phyloP scores from a whole-genome alignment of 2,797 vertebrate species.

The Lagorchestes hirsutus region DNA sequence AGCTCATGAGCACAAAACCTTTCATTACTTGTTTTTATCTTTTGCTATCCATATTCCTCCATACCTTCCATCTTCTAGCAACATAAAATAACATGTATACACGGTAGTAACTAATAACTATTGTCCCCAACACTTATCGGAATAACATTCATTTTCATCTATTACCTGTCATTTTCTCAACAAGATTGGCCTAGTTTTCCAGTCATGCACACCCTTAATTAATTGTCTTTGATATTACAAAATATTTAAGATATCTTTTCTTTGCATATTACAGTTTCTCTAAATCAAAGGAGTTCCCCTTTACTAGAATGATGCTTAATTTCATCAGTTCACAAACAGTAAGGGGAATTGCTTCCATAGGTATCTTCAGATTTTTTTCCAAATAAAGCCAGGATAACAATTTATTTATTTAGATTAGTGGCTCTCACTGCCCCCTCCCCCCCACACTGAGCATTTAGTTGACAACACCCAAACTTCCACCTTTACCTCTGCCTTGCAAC shows the following conservation, averaged over 20 bases:
- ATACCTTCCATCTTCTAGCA: conserved; percentile 78
- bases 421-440: background rate
- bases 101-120: conserved; percentile 71
- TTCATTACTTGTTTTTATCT: conserved; percentile 73
- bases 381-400: conserved; percentile 46
- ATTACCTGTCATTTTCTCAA: background rate
- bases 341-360: conserved; percentile 67
- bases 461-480: background rate
- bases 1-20: conserved; percentile 62
- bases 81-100: conserved; percentile 83
- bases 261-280: conserved; percentile 55
- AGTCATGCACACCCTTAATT: background rate
- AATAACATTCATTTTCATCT: background rate
- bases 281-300: conserved; percentile 65
- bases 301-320: conserved; percentile 78
- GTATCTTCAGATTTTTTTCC: conserved; percentile 61
- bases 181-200: background rate
- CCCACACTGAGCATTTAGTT: background rate
- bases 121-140: background rate
- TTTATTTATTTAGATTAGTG: background rate
- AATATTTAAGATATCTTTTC: background rate
- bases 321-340: conserved; percentile 72
- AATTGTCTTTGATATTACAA: background rate
- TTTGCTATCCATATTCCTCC: conserved; percentile 78
- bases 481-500: background rate